Conservation (phyloP, 2,113 vertebrate species). For the Ammospiza nelsoni region DNA sequence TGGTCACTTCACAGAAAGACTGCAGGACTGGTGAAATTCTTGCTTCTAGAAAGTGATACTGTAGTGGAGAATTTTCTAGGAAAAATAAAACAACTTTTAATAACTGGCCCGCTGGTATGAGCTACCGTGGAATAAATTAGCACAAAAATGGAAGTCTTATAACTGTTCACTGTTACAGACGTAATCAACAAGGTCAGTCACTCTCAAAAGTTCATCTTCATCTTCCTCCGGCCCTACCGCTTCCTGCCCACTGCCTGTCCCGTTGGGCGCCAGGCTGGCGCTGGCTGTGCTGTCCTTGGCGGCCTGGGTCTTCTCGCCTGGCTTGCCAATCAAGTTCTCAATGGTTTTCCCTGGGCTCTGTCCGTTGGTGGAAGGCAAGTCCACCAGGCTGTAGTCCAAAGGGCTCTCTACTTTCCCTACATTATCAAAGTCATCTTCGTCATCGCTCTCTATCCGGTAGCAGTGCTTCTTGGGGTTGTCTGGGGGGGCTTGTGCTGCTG, state of each 20-base stretch:
- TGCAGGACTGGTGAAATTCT: conserved; percentile 80
- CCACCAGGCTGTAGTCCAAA: conserved; percentile 85
- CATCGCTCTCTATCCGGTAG: conserved; percentile 82
- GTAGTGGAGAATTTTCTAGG: conserved; percentile 81
- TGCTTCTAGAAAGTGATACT: conserved; percentile 84
- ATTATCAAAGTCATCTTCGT: conserved; percentile 84
- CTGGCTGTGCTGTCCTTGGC: conserved; percentile 83
- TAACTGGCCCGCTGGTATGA: conserved; percentile 87
- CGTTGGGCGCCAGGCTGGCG: conserved; percentile 82
- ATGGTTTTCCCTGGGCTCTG: conserved; percentile 88
- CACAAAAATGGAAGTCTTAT: conserved; percentile 87
- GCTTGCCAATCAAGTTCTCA: conserved; percentile 82
- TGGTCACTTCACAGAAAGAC: conserved; percentile 84
- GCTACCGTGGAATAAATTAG: conserved; percentile 88
- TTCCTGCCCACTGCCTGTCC: conserved; percentile 82
- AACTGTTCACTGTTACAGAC: conserved; percentile 96
- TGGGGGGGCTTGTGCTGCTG: conserved; percentile 27
- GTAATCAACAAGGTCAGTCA: conserved; percentile 95
- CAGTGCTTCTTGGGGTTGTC: conserved; percentile 78
- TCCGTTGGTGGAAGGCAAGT: conserved; percentile 88
- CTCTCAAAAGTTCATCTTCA: conserved; percentile 96
- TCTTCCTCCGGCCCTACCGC: conserved; percentile 86
- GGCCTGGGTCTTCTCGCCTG: conserved; percentile 78
- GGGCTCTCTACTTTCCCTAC: conserved; percentile 83
- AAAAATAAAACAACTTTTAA: conserved; percentile 87